phyloP scores from a whole-genome alignment of 64 coral and sea anemone genomes.

The Dendronephthya gigantea region DNA sequence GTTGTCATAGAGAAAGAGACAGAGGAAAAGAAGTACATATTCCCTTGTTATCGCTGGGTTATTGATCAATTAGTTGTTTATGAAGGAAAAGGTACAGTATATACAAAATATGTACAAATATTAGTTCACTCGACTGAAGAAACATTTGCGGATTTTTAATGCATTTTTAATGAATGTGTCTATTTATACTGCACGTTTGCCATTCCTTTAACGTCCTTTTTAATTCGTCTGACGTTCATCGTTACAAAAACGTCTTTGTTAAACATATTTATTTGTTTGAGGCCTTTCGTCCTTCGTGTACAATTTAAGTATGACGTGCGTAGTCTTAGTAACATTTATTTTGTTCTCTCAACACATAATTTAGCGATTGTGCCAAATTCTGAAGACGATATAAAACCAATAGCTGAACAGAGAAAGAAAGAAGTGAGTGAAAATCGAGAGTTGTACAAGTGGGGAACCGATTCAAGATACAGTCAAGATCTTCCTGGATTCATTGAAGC shows the following conservation, averaged over 20 bases:
- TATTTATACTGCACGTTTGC: no score
- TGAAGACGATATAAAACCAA: neutral
- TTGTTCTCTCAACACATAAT: neutral
- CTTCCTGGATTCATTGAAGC: conserved; percentile 39
- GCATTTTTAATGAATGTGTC: no score
- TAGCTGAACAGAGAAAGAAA: conserved; percentile 29
- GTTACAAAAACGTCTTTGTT: no score
- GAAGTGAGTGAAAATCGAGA: conserved; percentile 22
- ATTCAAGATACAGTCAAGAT: conserved; percentile 20
- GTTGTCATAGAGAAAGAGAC: neutral
- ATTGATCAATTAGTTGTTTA: conserved; percentile 30
- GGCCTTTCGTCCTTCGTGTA: no score
- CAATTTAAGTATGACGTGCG: no score
- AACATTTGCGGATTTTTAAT: no score
- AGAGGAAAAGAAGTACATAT: neutral
- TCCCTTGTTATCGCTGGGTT: conserved; percentile 50
- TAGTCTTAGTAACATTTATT: no score
- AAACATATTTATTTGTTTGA: no score
- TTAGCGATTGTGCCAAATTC: neutral
- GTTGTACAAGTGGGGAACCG: conserved; percentile 29
- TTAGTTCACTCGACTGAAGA: no score
- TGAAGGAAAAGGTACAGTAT: conserved; percentile 35
- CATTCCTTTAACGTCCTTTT: no score
- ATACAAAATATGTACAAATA: neutral
- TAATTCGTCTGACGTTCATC: no score